These are phyloP conservation scores for Hemiprocne comata DNA, from an alignment of 2,113 vertebrate species.

Conservation along the genomic window DNA sequence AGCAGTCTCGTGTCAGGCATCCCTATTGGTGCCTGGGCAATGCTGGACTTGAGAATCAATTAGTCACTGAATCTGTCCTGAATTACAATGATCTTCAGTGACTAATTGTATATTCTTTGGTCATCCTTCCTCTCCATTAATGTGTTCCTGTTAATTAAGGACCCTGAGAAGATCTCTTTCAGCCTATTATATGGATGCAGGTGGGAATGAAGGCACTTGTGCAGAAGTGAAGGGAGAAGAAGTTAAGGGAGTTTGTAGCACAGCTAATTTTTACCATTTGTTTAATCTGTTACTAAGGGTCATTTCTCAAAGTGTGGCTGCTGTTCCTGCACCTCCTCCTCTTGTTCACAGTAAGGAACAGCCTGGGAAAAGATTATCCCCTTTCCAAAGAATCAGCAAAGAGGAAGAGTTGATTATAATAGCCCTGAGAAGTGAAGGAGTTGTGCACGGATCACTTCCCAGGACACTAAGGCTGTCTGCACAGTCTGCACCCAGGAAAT, in stretches of 20 bases:
- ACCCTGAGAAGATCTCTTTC: constrained; percentile 30
- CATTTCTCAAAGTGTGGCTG: constrained; percentile 51
- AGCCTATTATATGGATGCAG: neutral
- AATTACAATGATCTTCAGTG: constrained; percentile 6
- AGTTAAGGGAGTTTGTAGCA: constrained; percentile 35
- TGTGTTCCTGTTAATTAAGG: constrained; percentile 21
- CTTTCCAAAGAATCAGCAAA: constrained; percentile 43
- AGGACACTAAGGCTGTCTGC: constrained; percentile 41
- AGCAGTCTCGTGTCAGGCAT: neutral
- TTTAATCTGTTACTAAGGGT: constrained; percentile 74
- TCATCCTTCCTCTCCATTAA: constrained; percentile 30
- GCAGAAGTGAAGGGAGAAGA: neutral
- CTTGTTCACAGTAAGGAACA: constrained; percentile 38
- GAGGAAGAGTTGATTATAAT: constrained; percentile 57
- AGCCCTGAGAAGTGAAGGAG: constrained; percentile 39
- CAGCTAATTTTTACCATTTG: constrained; percentile 66
- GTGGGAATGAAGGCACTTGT: neutral
- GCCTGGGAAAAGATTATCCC: constrained; percentile 48
- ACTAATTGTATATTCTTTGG: constrained; percentile 10
- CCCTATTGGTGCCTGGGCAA: neutral
- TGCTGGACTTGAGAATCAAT: constrained; percentile 4
- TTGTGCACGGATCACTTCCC: constrained; percentile 69
- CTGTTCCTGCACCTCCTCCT: constrained; percentile 33
- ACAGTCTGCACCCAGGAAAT: constrained; percentile 59
- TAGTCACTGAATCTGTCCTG: neutral